A percentile compares a stretch with the other conserved stretches of the same genome.
Conservation (phyloP, 2,888 invertebrate species). For the Clostera curtula region DNA sequence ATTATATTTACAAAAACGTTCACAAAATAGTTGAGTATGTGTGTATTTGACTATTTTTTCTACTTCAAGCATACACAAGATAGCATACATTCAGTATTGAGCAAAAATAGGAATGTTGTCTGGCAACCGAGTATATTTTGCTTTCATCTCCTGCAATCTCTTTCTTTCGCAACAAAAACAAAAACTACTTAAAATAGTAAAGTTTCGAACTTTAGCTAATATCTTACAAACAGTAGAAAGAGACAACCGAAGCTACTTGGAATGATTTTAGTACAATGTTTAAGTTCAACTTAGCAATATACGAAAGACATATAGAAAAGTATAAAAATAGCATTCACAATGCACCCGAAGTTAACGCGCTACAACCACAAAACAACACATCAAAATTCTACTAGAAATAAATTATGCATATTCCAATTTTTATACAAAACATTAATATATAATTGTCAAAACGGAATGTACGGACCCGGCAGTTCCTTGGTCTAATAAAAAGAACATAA, state of each 20-base stretch:
- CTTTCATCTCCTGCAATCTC: conserved; percentile 13
- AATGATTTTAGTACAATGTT: conserved; percentile 24
- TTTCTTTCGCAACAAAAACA: conserved; percentile 12
- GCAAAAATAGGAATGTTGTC: conserved; percentile 34
- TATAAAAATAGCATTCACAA: conserved; percentile 31
- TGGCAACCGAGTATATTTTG: conserved; percentile 18
- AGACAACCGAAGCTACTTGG: conserved; percentile 11
- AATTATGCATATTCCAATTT: conserved; percentile 62
- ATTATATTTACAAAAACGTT: conserved; percentile 43
- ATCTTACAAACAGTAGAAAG: conserved; percentile 16
- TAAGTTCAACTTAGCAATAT: conserved; percentile 27
- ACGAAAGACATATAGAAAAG: conserved; percentile 26
- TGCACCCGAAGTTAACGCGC: conserved; percentile 55
- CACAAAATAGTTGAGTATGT: conserved; percentile 56
- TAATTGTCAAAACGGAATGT: conserved; percentile 41
- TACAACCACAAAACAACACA: conserved; percentile 50
- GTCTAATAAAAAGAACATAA: conserved; percentile 34
- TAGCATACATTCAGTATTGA: conserved; percentile 25
- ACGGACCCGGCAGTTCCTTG: conserved; percentile 47
- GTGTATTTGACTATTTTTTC: conserved; percentile 44
- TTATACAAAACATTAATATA: conserved; percentile 35
- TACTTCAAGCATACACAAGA: conserved; percentile 39
- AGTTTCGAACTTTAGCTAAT: conserved; percentile 3
- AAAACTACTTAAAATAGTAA: conserved; percentile 7
- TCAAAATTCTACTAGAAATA: conserved; percentile 66